Base-by-base conservation (phyloP, 2,888 invertebrate genomes). In the Siphonodentalium dalli region DNA sequence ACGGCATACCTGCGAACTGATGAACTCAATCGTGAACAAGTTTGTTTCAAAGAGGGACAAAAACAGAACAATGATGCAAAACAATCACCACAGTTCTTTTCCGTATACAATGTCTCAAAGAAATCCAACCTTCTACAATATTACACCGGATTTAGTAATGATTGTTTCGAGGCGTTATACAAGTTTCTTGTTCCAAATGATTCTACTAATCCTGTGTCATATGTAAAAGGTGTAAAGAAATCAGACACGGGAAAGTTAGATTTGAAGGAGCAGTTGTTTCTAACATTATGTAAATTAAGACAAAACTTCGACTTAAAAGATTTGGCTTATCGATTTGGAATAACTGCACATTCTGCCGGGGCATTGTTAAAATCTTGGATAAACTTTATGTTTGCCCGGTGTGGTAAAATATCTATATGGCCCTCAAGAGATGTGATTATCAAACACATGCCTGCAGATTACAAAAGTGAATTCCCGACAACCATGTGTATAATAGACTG, bases 401-500 rank as follows among this genome's bases (percentile, higher is more conserved):
- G 26, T 46, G 27, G 46, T 6, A 9, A 37, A 26, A 11, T 46
- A 15, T 37, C 23, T 8, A 26, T 46, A 3, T 46, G 35, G 46
- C 38, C 28, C 13, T 21, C 5, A 11, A 42, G 43, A 20, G 43
- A 50, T 31, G n/a, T 34, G 13, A 26, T 52, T 3, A 38, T n/a
- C 9, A 15, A 15, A 27, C 31, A 47, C 3, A 46, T 53, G 47
- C 39, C 47, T 20, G 18, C 15, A 34, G 23, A 40, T n/a, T 54
- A 31, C 33, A 24, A 18, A 11, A 26, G 31, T 15, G 47, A 47
- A 11, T 54, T 34, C 33, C 54, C 41, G 8, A 29, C 27, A 11
- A 47, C 31, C 23, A 28, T 41, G 6, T 46, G 21, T 2, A 54
- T 43, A 5, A 21, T 54, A 43, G 54, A 54, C 26, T 38, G 54